A percentile compares a stretch with the other conserved stretches of the same genome.
Evolutionary conservation across 2,797 vertebrate species (phyloP).

Genomic region (Graptemys geographica): DNA sequence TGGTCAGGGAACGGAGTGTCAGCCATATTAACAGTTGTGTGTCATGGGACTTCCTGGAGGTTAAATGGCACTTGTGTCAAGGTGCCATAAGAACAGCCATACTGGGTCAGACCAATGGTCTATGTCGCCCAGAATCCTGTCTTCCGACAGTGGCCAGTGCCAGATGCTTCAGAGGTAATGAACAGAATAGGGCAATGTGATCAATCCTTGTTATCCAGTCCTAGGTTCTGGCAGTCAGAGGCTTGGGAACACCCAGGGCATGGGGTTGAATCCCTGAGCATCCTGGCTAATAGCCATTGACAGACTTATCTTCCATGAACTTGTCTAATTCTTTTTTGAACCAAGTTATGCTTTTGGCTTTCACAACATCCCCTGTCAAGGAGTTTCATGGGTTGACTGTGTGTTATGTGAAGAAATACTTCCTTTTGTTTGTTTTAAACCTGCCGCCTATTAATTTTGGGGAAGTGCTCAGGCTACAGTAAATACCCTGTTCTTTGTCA

Average conservation of each 20-base stretch:
- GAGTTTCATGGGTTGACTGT: neutral
- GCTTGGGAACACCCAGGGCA: neutral
- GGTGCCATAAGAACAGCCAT: neutral
- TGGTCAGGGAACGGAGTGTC: rapidly evolving
- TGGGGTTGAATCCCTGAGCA: neutral
- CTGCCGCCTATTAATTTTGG: neutral
- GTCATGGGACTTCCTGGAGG: neutral
- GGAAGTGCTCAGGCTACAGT: rapidly evolving
- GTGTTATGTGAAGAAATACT: neutral
- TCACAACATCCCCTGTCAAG: neutral
- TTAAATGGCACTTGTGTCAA: neutral
- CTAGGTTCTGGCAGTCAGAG: neutral
- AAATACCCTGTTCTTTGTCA: rapidly evolving
- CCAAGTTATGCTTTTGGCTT: neutral
- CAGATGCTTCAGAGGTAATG: neutral
- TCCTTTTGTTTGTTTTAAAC: neutral
- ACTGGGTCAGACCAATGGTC: neutral
- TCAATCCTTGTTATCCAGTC: neutral
- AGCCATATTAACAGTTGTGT: neutral
- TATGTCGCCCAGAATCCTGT: neutral
- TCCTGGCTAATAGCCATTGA: neutral
- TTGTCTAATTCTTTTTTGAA: neutral
- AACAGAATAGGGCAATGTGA: neutral
- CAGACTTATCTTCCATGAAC: neutral
- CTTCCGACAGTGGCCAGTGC: neutral